Conservation (phyloP, 2,797 vertebrate genomes). For the Hyperoplus immaculatus region DNA sequence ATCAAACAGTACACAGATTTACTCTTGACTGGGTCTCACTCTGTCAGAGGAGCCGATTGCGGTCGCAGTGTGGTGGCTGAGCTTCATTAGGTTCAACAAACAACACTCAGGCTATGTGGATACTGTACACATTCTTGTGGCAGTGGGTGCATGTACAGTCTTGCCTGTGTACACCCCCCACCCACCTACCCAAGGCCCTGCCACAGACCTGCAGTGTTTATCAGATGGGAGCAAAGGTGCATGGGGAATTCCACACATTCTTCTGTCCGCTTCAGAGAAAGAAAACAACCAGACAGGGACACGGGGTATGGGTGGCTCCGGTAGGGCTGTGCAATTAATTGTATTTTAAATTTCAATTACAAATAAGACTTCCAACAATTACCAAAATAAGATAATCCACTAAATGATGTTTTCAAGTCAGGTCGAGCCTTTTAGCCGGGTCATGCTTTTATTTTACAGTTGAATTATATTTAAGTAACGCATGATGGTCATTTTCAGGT, state of each 20-base stretch:
- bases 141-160: constrained; percentile 73
- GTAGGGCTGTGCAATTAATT: neutral
- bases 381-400: too few relatives aligned
- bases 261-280: constrained; percentile 61
- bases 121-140: constrained; percentile 72
- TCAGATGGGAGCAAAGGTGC: constrained; percentile 80
- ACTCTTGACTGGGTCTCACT: constrained; percentile 22
- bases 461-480: too few relatives aligned
- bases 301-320: constrained; percentile 28
- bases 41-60: constrained; percentile 43
- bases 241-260: constrained; percentile 81
- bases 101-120: constrained; percentile 57
- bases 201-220: constrained; percentile 73
- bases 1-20: constrained; percentile 39
- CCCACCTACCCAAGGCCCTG: constrained; percentile 18
- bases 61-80: constrained; percentile 43
- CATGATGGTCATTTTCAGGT: too few relatives aligned
- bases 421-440: too few relatives aligned
- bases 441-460: too few relatives aligned
- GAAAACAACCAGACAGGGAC: constrained; percentile 47
- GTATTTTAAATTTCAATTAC: too few relatives aligned
- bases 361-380: too few relatives aligned
- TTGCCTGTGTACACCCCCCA: constrained; percentile 49
- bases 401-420: too few relatives aligned
- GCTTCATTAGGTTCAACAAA: constrained; percentile 56